Conservation (phyloP, 37 sponge, comb jelly and placozoan genomes). For the Axinella damicornis region DNA sequence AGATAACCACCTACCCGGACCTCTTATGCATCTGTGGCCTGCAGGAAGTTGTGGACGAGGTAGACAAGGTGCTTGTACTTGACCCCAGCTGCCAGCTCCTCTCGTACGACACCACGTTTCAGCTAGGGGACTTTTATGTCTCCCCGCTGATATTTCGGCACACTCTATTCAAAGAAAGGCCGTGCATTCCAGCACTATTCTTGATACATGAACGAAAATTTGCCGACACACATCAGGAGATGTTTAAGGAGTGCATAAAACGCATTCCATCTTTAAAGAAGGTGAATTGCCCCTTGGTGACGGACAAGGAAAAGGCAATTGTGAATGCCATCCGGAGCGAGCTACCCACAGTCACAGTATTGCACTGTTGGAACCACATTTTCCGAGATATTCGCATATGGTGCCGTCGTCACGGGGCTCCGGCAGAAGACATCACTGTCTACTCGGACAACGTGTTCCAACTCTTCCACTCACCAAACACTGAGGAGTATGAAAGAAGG, state of each 20-base stretch:
- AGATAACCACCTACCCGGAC: conserved; percentile 56
- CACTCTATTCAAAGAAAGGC: conserved; percentile 52
- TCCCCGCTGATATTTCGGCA: conserved; percentile 53
- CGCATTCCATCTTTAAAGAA: conserved; percentile 27
- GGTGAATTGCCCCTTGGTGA: not conserved
- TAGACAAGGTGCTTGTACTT: conserved; percentile 46
- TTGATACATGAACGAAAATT: conserved; percentile 68
- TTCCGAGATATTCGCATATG: conserved; percentile 35
- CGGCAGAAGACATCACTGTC: conserved; percentile 40
- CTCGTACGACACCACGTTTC: conserved; percentile 66
- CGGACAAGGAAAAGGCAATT: conserved; percentile 37
- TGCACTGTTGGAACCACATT: conserved; percentile 66
- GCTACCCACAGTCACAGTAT: conserved; percentile 18
- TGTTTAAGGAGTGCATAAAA: conserved; percentile 26
- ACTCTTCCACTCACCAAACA: conserved; percentile 21
- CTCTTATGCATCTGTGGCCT: conserved; percentile 64
- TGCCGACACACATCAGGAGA: conserved; percentile 25
- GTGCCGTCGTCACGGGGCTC: conserved; percentile 52
- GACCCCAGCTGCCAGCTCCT: conserved; percentile 46
- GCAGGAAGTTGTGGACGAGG: conserved; percentile 42
- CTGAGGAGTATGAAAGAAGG: conserved; percentile 1
- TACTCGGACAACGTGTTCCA: conserved; percentile 33
- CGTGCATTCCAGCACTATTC: conserved; percentile 52
- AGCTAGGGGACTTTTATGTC: conserved; percentile 69
- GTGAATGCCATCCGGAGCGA: conserved; percentile 31